Evolutionary conservation across 2,888 invertebrate genomes (phyloP), one percentile per base, ranked within the genome.

Genomic region (Ellobium chinense): DNA sequence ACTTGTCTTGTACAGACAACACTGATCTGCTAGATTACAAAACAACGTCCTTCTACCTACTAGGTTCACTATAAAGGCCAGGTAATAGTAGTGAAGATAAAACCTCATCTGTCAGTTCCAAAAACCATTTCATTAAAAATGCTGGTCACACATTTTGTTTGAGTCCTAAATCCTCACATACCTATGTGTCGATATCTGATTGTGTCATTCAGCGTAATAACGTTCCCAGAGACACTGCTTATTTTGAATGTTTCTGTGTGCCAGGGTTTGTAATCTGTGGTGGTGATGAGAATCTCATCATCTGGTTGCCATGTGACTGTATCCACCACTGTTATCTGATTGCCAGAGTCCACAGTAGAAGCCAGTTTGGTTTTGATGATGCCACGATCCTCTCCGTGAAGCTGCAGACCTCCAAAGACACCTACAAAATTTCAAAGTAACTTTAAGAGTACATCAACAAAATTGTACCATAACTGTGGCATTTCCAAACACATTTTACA

Each of bases 331-430:
- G 82, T 82, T 18, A 91, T 84, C 37, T 80, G 86, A 18, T 75
- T 70, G 2, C 90, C 90, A 9, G 83, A 73, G 9, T 39, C 68
- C 21, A 88, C 89, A 12, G 89, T 87, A 18, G 69, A 14, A 7
- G 81, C 81, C 4, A 91, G 80, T 14, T 81, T 80, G 2, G 90
- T 90, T 89, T 90, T 91, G 0, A 84, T 81, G 0, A 85, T 76
- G 21, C 79, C 84, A 12, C 85, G 84, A 46, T 87, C 84, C 62
- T 82, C 78, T 29, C 91, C 91, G 81, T 90, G 89, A 14, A 91
- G 82, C 80, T 90, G 89, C 34, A 91, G 85, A 46, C 89, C 89
- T 69, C 91, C 91, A 83, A 88, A 90, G 5, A 83, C 83, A 39
- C 65, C 83, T 83, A 37, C 1, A n/a, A n/a, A n/a, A n/a, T n/a